Evolutionary conservation across 2,888 invertebrate species (phyloP).

Genomic region (Drepanosiphum platanoidis): DNA sequence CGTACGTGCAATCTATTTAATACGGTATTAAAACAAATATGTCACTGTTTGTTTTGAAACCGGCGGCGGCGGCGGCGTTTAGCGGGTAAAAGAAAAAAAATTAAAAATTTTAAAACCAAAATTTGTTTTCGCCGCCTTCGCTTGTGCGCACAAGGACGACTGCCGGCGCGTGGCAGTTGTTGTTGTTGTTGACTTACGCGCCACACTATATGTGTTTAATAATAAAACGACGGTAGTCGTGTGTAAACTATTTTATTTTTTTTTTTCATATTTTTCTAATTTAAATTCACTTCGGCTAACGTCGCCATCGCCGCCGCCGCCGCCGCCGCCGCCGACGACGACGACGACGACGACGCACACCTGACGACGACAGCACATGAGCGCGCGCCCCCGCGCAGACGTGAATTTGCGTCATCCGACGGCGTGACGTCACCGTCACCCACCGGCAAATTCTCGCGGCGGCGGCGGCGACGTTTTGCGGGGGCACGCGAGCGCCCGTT

Average conservation of each 20-base stretch:
- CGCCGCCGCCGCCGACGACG: neutral
- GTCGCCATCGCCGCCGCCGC: neutral
- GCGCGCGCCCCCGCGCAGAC: neutral
- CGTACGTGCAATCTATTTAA: neutral
- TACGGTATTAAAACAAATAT: conserved; percentile 10
- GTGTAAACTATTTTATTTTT: neutral
- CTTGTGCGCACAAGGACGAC: neutral
- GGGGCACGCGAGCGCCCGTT: neutral
- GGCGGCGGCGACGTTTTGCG: conserved; percentile 10
- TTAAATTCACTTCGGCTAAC: neutral
- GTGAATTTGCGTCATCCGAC: conserved; percentile 46
- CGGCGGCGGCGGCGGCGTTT: too few relatives aligned
- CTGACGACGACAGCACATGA: conserved; percentile 36
- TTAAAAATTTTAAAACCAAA: neutral
- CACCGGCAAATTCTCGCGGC: conserved; percentile 18
- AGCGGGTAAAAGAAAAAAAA: neutral
- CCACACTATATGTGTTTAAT: neutral
- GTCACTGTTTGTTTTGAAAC: neutral
- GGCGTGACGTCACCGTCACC: conserved; percentile 44
- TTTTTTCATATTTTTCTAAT: neutral
- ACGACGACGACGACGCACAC: conserved; percentile 2
- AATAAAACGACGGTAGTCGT: neutral
- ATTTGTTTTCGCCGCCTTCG: neutral
- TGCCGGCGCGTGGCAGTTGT: neutral
- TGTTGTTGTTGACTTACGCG: conserved; percentile 6